Percentiles rank a stretch among this genome's conserved stretches.
Evolutionary conservation across 2,888 invertebrate species (phyloP).

Genomic region (Notocelia uddmanniana): DNA sequence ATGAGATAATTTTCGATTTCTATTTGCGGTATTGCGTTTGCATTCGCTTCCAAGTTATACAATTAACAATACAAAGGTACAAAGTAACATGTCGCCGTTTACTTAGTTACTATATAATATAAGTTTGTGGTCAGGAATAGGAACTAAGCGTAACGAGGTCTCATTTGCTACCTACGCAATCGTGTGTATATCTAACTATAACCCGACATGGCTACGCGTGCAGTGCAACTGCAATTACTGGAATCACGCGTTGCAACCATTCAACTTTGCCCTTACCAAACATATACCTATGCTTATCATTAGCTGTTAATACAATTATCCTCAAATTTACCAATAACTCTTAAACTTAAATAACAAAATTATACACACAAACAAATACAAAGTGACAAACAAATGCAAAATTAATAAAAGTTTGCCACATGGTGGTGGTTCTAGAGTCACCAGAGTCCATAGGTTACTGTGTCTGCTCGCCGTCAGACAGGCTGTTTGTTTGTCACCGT

Average conservation of each 20-base stretch:
- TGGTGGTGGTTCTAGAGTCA: neutral
- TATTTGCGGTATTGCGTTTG: conserved; percentile 45
- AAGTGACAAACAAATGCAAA: too few species aligned
- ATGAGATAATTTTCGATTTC: conserved; percentile 27
- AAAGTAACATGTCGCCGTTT: conserved; percentile 5
- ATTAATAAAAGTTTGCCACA: too few species aligned
- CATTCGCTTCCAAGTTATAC: conserved; percentile 43
- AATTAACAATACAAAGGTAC: too few species aligned
- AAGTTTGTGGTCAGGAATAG: conserved; percentile 29
- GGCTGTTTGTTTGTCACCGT: too few species aligned
- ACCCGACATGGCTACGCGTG: conserved; percentile 1
- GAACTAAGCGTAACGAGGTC: conserved; percentile 32
- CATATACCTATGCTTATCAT: neutral
- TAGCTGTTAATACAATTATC: neutral
- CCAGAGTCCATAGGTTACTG: neutral
- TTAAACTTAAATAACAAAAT: too few species aligned
- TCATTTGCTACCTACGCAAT: conserved; percentile 35
- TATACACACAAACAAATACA: too few species aligned
- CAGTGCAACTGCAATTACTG: neutral
- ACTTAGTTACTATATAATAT: neutral
- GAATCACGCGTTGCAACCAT: neutral
- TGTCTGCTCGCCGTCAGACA: neutral
- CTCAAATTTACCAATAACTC: too few species aligned
- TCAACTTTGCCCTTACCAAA: neutral
- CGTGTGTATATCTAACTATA: neutral